Percentiles rank a stretch among this genome's conserved stretches.
Evolutionary conservation across 2,113 vertebrate genomes (phyloP).

Genomic region (Lagopus muta): DNA sequence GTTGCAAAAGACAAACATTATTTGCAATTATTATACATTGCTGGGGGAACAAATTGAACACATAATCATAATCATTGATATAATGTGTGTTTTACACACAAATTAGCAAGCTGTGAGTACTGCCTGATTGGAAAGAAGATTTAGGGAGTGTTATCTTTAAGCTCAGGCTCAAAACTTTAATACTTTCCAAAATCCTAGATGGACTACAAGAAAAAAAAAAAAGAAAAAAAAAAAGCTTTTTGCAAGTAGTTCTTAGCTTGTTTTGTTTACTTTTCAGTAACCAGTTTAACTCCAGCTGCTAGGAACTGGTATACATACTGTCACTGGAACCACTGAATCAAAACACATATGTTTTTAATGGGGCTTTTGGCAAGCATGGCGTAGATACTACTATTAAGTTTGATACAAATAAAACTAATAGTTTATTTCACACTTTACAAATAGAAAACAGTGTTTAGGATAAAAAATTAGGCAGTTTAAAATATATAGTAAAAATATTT

Average conservation of each 20-base stretch:
- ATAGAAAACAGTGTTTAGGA: constrained; percentile 52
- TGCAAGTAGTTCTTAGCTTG: constrained; percentile 16
- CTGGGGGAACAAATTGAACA: neutral
- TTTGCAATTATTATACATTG: neutral
- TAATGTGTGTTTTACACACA: neutral
- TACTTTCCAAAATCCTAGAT: neutral
- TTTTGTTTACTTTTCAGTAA: constrained; percentile 21
- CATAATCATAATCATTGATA: neutral
- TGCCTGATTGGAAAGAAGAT: neutral
- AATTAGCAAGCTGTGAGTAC: neutral
- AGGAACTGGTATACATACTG: constrained; percentile 33
- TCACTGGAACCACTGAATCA: constrained; percentile 63
- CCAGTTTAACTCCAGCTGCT: constrained; percentile 52
- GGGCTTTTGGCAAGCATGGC: constrained; percentile 68
- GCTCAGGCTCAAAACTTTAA: neutral
- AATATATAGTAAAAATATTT: constrained; percentile 48
- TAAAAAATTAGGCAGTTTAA: constrained; percentile 47
- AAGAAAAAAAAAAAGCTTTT: neutral
- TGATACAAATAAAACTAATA: constrained; percentile 55
- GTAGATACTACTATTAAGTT: constrained; percentile 39
- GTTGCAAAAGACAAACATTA: neutral
- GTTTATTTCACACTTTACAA: constrained; percentile 67
- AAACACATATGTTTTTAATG: constrained; percentile 72
- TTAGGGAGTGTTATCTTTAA: neutral
- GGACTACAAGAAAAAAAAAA: neutral